Evolutionary conservation across 2,797 vertebrate species (phyloP).

Genomic region (Onychomys arenicola): DNA sequence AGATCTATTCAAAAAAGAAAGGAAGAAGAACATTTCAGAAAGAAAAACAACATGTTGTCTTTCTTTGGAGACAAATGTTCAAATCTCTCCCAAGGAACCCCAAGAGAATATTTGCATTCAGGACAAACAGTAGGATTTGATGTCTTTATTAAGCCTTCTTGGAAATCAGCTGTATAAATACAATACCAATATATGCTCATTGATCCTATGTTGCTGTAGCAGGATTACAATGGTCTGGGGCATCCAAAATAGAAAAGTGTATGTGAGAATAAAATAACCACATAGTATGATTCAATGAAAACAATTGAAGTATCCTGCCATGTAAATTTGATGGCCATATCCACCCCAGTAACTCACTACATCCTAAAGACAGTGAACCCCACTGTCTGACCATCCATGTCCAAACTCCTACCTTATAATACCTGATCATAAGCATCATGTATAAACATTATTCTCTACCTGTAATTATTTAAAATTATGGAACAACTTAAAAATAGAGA

Average conservation of each 20-base stretch:
- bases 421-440: not conserved
- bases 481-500: not conserved
- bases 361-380: not conserved
- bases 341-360: not conserved
- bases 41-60: not conserved
- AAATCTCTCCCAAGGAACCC: not conserved
- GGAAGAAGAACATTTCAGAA: constrained; percentile 67
- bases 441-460: not conserved
- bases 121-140: not conserved
- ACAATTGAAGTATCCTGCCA: not conserved
- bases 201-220: not conserved
- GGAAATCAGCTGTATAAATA: not conserved
- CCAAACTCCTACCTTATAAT: not conserved
- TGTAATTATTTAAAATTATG: not conserved
- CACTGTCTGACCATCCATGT: not conserved
- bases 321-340: not conserved
- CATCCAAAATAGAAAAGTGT: not conserved
- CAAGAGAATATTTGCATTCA: not conserved
- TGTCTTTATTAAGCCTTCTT: not conserved
- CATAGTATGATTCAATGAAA: not conserved
- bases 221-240: not conserved
- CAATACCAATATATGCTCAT: not conserved
- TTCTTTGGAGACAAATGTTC: not conserved
- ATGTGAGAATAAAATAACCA: not conserved
- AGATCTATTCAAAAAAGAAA: constrained; percentile 88